These are phyloP conservation scores for Nothobranchius furzeri DNA, from an alignment of 2,113 vertebrate species.

Conservation along the genomic window DNA sequence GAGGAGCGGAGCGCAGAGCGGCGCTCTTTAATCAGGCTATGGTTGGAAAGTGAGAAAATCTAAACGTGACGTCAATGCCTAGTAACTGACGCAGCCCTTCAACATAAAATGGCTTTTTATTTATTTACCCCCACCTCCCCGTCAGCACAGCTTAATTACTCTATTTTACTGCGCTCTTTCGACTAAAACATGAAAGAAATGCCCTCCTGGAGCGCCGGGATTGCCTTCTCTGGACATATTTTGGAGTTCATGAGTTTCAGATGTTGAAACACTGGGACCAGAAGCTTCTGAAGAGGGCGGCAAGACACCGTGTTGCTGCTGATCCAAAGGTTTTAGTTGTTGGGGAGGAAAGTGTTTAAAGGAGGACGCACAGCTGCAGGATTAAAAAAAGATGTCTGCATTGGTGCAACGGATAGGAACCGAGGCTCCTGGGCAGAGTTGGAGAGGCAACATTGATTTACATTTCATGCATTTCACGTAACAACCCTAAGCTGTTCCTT, in stretches of 20 bases:
- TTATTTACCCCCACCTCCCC: slow-evolving; percentile 69
- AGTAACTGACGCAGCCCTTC: slow-evolving; percentile 87
- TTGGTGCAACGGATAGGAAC: slow-evolving; percentile 82
- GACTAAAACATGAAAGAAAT: slow-evolving; percentile 41
- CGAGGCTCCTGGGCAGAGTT: slow-evolving; percentile 79
- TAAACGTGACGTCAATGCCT: slow-evolving; percentile 84
- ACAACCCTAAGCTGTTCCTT: slow-evolving; percentile 89
- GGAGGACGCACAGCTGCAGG: slow-evolving; percentile 63
- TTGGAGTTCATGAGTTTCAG: slow-evolving; percentile 64
- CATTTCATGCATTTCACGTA: slow-evolving; percentile 88
- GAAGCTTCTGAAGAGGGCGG: slow-evolving; percentile 62
- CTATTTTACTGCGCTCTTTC: slow-evolving; percentile 74
- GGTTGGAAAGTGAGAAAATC: slow-evolving; percentile 94
- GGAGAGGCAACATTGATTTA: slow-evolving; percentile 81
- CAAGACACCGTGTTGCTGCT: slow-evolving; percentile 52
- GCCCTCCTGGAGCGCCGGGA: slow-evolving; percentile 20
- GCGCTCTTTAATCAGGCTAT: slow-evolving; percentile 88
- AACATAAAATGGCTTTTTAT: slow-evolving; percentile 81
- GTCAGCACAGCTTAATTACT: slow-evolving; percentile 85
- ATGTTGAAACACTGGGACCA: slow-evolving; percentile 63
- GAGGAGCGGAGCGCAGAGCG: slow-evolving; percentile 68
- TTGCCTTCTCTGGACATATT: slow-evolving; percentile 50
- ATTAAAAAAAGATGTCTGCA: slow-evolving; percentile 79
- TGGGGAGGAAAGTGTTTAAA: slow-evolving; percentile 67
- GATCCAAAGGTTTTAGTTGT: slow-evolving; percentile 45